These are phyloP conservation scores for Ispidina lecontei DNA, from an alignment of 2,797 vertebrate species.

Conservation along the genomic window DNA sequence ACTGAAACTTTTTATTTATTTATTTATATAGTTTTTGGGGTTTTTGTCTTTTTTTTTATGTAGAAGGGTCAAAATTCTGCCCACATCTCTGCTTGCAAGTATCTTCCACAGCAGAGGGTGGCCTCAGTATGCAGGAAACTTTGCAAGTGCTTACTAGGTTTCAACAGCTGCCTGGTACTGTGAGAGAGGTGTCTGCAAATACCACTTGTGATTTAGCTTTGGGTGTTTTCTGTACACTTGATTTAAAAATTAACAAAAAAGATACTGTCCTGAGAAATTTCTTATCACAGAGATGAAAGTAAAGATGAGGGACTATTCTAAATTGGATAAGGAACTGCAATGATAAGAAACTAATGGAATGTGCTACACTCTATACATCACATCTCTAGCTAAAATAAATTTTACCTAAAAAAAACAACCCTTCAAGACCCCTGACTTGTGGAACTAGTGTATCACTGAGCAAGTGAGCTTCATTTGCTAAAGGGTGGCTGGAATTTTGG, in stretches of 20 bases:
- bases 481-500: background rate
- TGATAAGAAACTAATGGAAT: background rate
- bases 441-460: background rate
- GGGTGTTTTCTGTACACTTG: background rate
- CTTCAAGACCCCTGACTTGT: background rate
- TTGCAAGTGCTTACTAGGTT: background rate
- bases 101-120: background rate
- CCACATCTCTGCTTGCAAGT: background rate
- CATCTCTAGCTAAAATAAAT: background rate
- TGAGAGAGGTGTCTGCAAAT: background rate
- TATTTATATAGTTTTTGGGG: no score
- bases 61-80: background rate
- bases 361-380: background rate
- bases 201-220: background rate
- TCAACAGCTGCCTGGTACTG: background rate
- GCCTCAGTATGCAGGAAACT: background rate
- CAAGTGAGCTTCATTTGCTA: background rate
- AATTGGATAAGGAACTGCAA: background rate
- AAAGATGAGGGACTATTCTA: background rate
- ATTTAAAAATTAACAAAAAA: background rate
- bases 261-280: background rate
- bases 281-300: background rate
- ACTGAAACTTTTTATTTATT: background rate
- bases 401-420: background rate
- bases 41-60: background rate